Conservation (phyloP, 2,113 vertebrate genomes). For the Zosterops japonicus region DNA sequence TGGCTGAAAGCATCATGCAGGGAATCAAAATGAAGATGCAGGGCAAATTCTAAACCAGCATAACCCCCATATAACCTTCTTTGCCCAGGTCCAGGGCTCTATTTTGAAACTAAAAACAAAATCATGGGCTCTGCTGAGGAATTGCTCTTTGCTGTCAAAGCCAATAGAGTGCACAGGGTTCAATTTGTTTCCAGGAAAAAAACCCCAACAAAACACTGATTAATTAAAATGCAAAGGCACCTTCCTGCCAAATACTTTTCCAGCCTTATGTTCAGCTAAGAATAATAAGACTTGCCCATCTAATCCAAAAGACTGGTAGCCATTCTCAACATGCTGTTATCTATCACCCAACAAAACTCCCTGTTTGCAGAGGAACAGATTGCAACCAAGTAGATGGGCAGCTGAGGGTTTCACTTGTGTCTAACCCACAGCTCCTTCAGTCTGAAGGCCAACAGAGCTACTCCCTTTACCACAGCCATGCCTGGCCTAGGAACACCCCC, state of each 20-base stretch:
- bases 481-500: neutral
- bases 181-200: neutral
- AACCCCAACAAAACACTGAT: neutral
- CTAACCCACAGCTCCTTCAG: neutral
- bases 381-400: neutral
- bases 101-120: neutral
- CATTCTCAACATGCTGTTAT: neutral
- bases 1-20: neutral
- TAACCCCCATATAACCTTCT: neutral
- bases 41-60: neutral
- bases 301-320: neutral
- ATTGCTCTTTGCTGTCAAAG: neutral
- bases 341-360: neutral
- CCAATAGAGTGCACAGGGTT: neutral
- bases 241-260: slow-evolving; percentile 41
- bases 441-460: neutral
- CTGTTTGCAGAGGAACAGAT: neutral
- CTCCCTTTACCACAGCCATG: neutral
- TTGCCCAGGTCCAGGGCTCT: neutral
- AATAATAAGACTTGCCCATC: neutral
- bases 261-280: slow-evolving; percentile 52
- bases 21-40: neutral
- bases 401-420: neutral
- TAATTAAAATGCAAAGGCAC: slow-evolving; percentile 42
- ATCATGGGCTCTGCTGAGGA: neutral